These are phyloP conservation scores for Ennomos quercinarius DNA, from an alignment of 2,888 invertebrate genomes.

Conservation along the genomic window DNA sequence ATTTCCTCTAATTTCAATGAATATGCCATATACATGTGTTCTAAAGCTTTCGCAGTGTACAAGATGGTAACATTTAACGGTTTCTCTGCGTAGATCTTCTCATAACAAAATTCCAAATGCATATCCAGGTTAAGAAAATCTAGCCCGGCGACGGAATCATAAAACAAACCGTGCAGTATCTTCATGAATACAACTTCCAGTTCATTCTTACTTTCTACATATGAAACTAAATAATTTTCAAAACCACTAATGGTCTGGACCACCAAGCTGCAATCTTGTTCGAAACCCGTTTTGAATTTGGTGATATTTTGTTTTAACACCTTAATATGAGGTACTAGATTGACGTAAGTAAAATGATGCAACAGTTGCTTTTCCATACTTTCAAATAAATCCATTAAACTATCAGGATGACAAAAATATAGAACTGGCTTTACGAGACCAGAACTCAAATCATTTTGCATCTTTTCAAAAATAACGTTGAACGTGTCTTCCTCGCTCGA, in stretches of 20 bases:
- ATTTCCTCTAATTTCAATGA: slow-evolving; percentile 83
- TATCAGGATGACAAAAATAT: slow-evolving; percentile 83
- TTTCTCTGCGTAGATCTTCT: slow-evolving; percentile 84
- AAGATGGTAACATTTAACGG: slow-evolving; percentile 83
- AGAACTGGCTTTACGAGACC: slow-evolving; percentile 78
- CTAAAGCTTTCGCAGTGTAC: slow-evolving; percentile 86
- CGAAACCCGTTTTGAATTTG: slow-evolving; percentile 69
- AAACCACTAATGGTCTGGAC: slow-evolving; percentile 60
- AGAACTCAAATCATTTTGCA: slow-evolving; percentile 74
- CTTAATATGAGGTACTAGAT: slow-evolving; percentile 81
- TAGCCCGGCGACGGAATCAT: slow-evolving; percentile 81
- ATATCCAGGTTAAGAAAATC: slow-evolving; percentile 84
- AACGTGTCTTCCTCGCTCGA: slow-evolving; percentile 72
- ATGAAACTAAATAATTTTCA: slow-evolving; percentile 61
- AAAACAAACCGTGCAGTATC: slow-evolving; percentile 84
- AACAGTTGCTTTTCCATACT: slow-evolving; percentile 87
- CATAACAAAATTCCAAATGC: slow-evolving; percentile 88
- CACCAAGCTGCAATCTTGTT: slow-evolving; percentile 57
- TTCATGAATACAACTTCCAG: slow-evolving; percentile 83
- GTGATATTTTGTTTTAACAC: slow-evolving; percentile 76
- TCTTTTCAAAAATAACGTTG: slow-evolving; percentile 68
- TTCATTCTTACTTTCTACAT: slow-evolving; percentile 78
- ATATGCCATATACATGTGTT: slow-evolving; percentile 81
- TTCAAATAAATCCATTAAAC: slow-evolving; percentile 85
- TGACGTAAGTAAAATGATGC: slow-evolving; percentile 86